Conservation (phyloP, 2,113 vertebrate genomes). For the Empidonax alnorum region DNA sequence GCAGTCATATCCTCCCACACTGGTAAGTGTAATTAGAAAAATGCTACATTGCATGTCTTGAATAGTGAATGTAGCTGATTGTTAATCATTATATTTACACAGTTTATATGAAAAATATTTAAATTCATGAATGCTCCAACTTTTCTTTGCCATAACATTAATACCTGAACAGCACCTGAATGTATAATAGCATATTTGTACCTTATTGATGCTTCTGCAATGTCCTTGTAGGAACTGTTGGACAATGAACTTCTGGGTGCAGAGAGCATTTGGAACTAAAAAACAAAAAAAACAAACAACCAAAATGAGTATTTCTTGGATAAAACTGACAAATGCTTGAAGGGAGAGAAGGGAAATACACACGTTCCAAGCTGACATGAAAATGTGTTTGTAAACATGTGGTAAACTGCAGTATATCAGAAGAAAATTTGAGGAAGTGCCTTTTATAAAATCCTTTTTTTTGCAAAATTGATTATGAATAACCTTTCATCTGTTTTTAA, state of each 20-base stretch:
- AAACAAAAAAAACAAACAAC: not conserved
- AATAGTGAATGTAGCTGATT: constrained; percentile 69
- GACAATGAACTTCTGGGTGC: constrained; percentile 1
- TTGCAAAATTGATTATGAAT: constrained; percentile 30
- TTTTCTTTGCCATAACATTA: constrained; percentile 62
- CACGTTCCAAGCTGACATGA: not conserved
- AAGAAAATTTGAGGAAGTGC: constrained; percentile 33
- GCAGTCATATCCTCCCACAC: constrained; percentile 63
- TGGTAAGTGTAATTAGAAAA: constrained; percentile 74
- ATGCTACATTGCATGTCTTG: constrained; percentile 59
- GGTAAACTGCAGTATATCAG: constrained; percentile 34
- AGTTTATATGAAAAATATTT: constrained; percentile 72
- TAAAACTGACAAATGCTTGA: not conserved
- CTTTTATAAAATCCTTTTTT: constrained; percentile 49
- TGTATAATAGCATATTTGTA: not conserved
- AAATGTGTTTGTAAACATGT: constrained; percentile 31
- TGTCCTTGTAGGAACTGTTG: constrained; percentile 5
- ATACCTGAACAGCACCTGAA: constrained; percentile 47
- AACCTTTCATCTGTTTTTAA: constrained; percentile 72
- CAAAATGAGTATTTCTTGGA: not conserved
- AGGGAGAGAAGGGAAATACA: not conserved
- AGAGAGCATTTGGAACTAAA: not conserved
- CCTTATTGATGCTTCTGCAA: constrained; percentile 10
- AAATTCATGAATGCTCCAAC: constrained; percentile 62
- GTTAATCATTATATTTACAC: constrained; percentile 75